phyloP scores from a whole-genome alignment of 37 sponge, comb jelly and placozoan genomes.

The Dysidea cf. avara region DNA sequence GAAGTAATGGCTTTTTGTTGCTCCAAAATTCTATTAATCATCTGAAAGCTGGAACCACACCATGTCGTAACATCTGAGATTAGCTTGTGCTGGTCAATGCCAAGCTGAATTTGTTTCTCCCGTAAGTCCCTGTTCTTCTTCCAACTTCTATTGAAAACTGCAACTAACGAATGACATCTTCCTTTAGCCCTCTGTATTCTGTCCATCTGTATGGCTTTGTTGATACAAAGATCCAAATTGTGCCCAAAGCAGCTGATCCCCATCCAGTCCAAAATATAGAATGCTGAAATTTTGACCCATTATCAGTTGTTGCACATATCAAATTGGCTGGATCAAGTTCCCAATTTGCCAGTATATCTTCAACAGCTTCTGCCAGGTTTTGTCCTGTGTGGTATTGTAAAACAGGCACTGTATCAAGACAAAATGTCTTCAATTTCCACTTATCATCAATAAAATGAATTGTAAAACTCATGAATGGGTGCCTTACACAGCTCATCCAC shows the following conservation, averaged over 20 bases:
- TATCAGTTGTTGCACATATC: slow-evolving; percentile 14
- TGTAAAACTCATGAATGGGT: slow-evolving; percentile 18
- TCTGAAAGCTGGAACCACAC: slow-evolving; percentile 11
- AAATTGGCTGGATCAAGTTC: background rate
- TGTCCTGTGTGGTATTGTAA: slow-evolving; percentile 27
- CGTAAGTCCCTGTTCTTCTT: slow-evolving; percentile 7
- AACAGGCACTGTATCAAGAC: slow-evolving; percentile 9
- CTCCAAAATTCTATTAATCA: slow-evolving; percentile 19
- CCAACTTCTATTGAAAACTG: no score
- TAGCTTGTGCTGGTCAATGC: slow-evolving; percentile 3
- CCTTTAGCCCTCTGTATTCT: background rate
- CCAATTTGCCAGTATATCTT: slow-evolving; percentile 3
- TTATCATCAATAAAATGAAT: slow-evolving; percentile 8
- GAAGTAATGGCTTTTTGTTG: slow-evolving; percentile 21
- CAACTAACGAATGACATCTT: slow-evolving; percentile 3
- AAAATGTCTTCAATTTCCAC: slow-evolving; percentile 17
- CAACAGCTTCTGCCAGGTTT: slow-evolving; percentile 8
- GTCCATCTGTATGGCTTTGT: slow-evolving; percentile 1
- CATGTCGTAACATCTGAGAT: slow-evolving; percentile 26
- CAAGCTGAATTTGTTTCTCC: background rate
- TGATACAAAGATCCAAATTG: slow-evolving; percentile 3
- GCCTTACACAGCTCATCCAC: slow-evolving; percentile 19
- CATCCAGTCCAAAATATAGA: background rate
- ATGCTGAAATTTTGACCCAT: slow-evolving; percentile 11
- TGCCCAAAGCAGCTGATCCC: slow-evolving; percentile 26